A percentile compares a stretch with the other conserved stretches of the same genome.
Evolutionary conservation across 1,140 invertebrate species (phyloP).

Genomic region (Drosophila pectinifera): DNA sequence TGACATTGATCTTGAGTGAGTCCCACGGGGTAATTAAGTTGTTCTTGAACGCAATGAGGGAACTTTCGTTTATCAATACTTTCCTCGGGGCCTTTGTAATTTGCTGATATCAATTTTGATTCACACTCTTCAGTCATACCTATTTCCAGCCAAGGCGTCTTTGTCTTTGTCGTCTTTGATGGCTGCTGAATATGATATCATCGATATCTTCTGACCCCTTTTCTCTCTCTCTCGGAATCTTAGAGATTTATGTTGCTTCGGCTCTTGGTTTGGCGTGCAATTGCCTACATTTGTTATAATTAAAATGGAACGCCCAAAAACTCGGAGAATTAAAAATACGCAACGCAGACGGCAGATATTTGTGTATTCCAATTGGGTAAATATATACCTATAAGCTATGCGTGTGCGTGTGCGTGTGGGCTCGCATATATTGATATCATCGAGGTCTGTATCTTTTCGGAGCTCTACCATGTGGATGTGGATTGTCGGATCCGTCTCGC

Average conservation of each 20-base stretch:
- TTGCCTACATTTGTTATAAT: constrained; percentile 56
- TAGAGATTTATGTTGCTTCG: constrained; percentile 36
- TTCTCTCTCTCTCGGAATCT: constrained; percentile 9
- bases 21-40: constrained; percentile 20
- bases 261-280: constrained; percentile 35
- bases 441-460: constrained; percentile 27
- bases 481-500: constrained; percentile 46
- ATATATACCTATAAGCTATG: constrained; percentile 38
- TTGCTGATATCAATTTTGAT: constrained; percentile 23
- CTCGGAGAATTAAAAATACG: constrained; percentile 33
- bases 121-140: background rate
- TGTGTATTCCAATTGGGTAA: constrained; percentile 46
- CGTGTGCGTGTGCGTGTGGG: constrained; percentile 6
- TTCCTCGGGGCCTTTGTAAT: constrained; percentile 9
- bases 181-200: constrained; percentile 41
- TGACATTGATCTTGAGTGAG: constrained; percentile 22
- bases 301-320: constrained; percentile 55
- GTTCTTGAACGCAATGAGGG: constrained; percentile 17
- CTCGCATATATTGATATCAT: constrained; percentile 35
- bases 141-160: constrained; percentile 2
- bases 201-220: constrained; percentile 22
- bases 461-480: constrained; percentile 45
- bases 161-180: constrained; percentile 14
- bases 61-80: constrained; percentile 16
- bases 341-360: constrained; percentile 18